These are phyloP conservation scores for Belgica antarctica DNA, from an alignment of 2,888 invertebrate genomes.

Conservation along the genomic window DNA sequence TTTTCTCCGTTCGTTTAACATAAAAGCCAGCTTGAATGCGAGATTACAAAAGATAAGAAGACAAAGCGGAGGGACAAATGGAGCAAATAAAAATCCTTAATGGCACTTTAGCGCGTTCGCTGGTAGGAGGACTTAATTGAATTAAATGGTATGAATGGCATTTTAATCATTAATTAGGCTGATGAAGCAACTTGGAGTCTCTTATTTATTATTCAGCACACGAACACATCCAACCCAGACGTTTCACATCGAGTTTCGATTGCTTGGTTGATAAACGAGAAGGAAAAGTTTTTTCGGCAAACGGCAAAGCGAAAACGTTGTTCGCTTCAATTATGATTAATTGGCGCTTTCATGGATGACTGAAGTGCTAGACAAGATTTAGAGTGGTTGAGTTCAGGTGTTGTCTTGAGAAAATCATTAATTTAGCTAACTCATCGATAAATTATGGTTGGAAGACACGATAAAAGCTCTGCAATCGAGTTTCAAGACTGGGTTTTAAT, in stretches of 20 bases:
- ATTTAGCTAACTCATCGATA: no score
- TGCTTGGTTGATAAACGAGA: no score
- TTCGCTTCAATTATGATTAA: not conserved
- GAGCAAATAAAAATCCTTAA: constrained; percentile 38
- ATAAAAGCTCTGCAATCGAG: no score
- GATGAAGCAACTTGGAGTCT: constrained; percentile 40
- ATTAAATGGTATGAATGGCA: constrained; percentile 43
- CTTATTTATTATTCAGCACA: constrained; percentile 31
- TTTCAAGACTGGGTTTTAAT: no score
- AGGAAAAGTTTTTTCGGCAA: not conserved
- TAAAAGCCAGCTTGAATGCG: constrained; percentile 21
- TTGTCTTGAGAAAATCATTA: no score
- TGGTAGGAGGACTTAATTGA: constrained; percentile 40
- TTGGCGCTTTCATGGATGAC: not conserved
- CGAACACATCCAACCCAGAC: constrained; percentile 22
- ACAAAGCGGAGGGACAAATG: constrained; percentile 19
- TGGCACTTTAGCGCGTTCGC: constrained; percentile 32
- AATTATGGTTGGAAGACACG: no score
- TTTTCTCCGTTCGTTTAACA: constrained; percentile 32
- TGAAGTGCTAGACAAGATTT: no score
- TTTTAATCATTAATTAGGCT: constrained; percentile 44
- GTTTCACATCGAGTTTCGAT: constrained; percentile 3
- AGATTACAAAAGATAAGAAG: constrained; percentile 30
- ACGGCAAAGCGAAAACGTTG: not conserved
- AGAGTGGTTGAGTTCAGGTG: no score